Percentiles rank a stretch among this genome's conserved stretches.
These are phyloP conservation scores for Drosophila kikkawai DNA, from an alignment of 1,140 invertebrate species.

Conservation along the genomic window DNA sequence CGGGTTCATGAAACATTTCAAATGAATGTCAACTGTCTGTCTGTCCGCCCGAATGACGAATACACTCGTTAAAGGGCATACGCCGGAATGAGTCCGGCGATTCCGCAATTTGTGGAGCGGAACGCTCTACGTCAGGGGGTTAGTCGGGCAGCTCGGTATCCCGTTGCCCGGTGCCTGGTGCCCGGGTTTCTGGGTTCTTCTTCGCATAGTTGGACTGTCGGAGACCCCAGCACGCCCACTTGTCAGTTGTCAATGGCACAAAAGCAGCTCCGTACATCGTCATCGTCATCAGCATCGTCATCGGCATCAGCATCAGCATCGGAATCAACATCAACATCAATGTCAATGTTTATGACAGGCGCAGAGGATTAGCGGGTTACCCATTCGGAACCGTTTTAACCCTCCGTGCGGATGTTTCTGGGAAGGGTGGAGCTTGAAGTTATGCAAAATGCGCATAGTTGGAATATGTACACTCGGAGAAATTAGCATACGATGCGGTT, in stretches of 20 bases:
- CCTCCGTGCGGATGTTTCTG: constrained; percentile 31
- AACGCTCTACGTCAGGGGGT: constrained; percentile 42
- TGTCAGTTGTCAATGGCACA: constrained; percentile 76
- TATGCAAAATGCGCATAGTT: constrained; percentile 47
- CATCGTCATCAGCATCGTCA: constrained; percentile 27
- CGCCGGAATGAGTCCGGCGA: constrained; percentile 70
- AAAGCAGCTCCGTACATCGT: constrained; percentile 42
- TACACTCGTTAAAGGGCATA: constrained; percentile 81
- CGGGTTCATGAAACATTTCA: constrained; percentile 58
- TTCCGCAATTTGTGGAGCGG: constrained; percentile 65
- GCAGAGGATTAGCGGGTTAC: constrained; percentile 76
- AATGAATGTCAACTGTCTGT: constrained; percentile 77
- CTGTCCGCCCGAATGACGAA: constrained; percentile 76
- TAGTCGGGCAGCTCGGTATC: constrained; percentile 40
- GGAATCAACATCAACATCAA: constrained; percentile 68
- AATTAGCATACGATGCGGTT: constrained; percentile 39
- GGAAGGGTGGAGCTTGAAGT: constrained; percentile 13
- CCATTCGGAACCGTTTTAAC: constrained; percentile 72
- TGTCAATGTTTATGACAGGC: constrained; percentile 82
- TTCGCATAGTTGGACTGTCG: constrained; percentile 38
- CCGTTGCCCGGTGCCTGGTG: neutral
- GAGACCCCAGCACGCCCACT: constrained; percentile 65
- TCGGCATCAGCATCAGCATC: constrained; percentile 30
- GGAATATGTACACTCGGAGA: constrained; percentile 36
- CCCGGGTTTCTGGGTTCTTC: constrained; percentile 19